These are phyloP conservation scores for Meloidogyne hapla DNA, from an alignment of 1,140 invertebrate genomes.

Conservation along the genomic window DNA sequence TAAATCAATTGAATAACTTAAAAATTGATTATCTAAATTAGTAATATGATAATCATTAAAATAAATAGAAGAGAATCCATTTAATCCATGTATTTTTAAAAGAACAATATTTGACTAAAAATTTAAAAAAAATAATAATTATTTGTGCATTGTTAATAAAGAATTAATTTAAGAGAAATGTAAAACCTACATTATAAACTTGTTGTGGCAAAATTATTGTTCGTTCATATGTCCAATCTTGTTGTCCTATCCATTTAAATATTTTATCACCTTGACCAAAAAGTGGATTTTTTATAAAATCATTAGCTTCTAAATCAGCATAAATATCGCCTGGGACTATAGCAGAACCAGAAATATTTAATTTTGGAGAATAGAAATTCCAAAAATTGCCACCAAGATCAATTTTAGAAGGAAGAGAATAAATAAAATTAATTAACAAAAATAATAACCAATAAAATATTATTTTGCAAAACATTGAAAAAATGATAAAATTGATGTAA, in stretches of 20 bases:
- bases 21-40: constrained; percentile 27
- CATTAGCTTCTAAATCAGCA: constrained; percentile 14
- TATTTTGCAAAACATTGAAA: not conserved
- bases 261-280: constrained; percentile 19
- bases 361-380: constrained; percentile 6
- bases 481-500: too few species aligned
- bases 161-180: too few species aligned
- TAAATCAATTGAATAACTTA: not conserved
- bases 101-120: constrained; percentile 67
- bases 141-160: too few species aligned
- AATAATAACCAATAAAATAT: not conserved
- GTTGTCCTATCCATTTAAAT: constrained; percentile 15
- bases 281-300: constrained; percentile 18
- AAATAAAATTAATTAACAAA: not conserved
- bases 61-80: constrained; percentile 12
- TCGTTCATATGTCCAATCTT: constrained; percentile 70
- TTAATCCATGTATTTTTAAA: constrained; percentile 11
- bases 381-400: constrained; percentile 2
- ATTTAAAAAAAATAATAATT: too few species aligned
- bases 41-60: constrained; percentile 19
- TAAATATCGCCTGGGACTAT: constrained; percentile 31
- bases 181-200: constrained; percentile 3
- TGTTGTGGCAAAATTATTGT: constrained; percentile 60
- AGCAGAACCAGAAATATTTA: constrained; percentile 8
- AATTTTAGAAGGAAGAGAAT: constrained; percentile 1